A percentile compares a stretch with the other conserved stretches of the same genome.
phyloP scores from a whole-genome alignment of 1,140 invertebrate genomes.

The Cotesia typhae region DNA sequence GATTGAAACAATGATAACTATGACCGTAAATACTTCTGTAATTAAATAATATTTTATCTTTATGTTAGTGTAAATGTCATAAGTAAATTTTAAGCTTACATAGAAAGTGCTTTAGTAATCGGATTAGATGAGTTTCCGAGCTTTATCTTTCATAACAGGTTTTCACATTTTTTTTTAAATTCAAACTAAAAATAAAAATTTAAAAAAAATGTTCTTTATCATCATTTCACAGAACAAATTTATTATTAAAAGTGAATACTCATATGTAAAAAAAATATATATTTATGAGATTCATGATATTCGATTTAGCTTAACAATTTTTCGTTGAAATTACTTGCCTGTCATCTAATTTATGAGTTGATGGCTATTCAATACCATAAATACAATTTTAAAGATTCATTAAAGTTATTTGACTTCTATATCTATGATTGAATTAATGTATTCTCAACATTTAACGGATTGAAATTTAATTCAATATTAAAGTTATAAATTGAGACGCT shows the following conservation, averaged over 20 bases:
- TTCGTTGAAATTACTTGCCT: too few species aligned
- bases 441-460: too few species aligned
- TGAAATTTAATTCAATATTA: too few species aligned
- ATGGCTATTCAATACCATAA: too few species aligned
- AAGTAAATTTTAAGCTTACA: slow-evolving; percentile 36
- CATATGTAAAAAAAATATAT: neutral
- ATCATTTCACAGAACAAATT: too few species aligned
- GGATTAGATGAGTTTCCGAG: slow-evolving; percentile 34
- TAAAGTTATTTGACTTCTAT: too few species aligned
- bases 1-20: neutral
- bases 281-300: too few species aligned
- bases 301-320: neutral
- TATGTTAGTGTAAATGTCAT: slow-evolving; percentile 6
- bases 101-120: slow-evolving; percentile 35
- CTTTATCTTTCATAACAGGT: slow-evolving; percentile 22
- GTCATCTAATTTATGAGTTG: too few species aligned
- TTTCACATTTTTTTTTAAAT: slow-evolving; percentile 29
- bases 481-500: too few species aligned
- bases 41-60: slow-evolving; percentile 12
- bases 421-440: too few species aligned
- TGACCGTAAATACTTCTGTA: neutral
- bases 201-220: neutral
- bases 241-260: too few species aligned
- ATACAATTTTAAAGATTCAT: too few species aligned
- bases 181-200: neutral